Evolutionary conservation across 1,140 invertebrate genomes (phyloP), one percentile per base, ranked within the genome.

Genomic region (Drosophila jambulina): DNA sequence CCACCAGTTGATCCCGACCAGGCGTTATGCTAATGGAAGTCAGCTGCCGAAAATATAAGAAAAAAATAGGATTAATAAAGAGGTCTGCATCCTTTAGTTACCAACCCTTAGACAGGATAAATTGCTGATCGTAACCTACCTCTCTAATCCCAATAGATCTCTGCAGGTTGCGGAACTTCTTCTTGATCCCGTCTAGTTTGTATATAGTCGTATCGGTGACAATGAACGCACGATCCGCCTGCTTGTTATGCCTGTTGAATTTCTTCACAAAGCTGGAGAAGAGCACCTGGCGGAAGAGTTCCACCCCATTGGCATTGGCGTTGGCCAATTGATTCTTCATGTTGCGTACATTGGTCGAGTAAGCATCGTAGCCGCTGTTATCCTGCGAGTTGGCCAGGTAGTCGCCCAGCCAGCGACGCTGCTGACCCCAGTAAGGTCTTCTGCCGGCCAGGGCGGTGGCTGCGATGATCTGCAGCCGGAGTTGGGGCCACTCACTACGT

Each of bases 361-460:
- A 98, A n/a, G 95, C 93, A 32, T 95, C 93, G 53, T 95, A 96
- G 46, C 95, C 95, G 32, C 95, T 94, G 92, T 99, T 98, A 86
- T 99, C 98, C 38, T 94, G 94, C 32, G 95, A 94, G 48, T 95
- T 94, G 3, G 95, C 94, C 59, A 99, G 93, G 92, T 99, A 99
- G 93, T 99, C 98, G 32, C 98, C 98, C 75, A 96, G 94, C 98
- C 99, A 99, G 69, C 95, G 95, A 32, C 98, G 93, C 6, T 94
- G 94, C 53, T 97, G 95, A 1, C 98, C 98, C 96, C 97, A 99
- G 58, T 96, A 94, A 3, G 93, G 85, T 38, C 98, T 94, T 65
- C 97, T 95, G 0, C 96, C 95, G 54, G 95, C 94, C 15, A 99
- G 93, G 7, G 95, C 95, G 49, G 96, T 95, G 21, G 96, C 97